A percentile compares a stretch with the other conserved stretches of the same genome.
Conservation (phyloP, 2,113 vertebrate genomes). For the Numenius arquata region DNA sequence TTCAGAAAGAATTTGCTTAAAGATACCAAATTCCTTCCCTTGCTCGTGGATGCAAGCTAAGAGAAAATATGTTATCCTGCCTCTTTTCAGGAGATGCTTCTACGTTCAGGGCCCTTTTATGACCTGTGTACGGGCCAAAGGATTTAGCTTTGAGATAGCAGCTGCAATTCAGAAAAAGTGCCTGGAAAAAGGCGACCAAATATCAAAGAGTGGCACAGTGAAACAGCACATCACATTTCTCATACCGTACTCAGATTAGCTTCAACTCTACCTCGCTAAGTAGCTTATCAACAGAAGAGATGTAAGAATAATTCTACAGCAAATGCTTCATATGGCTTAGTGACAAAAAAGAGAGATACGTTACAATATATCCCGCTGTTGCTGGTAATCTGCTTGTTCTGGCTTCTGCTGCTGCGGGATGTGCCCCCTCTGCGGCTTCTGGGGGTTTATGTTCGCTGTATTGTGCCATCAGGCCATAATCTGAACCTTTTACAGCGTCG, state of each 20-base stretch:
- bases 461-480: neutral
- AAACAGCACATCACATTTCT: neutral
- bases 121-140: neutral
- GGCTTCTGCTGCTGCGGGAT: neutral
- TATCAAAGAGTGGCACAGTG: neutral
- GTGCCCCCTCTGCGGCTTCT: neutral
- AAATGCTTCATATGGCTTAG: constrained; percentile 10
- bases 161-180: neutral
- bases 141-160: neutral
- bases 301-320: neutral
- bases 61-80: neutral
- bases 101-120: neutral
- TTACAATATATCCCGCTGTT: neutral
- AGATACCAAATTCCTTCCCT: neutral
- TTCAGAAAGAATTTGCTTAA: constrained; percentile 4
- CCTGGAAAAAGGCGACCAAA: neutral
- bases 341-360: neutral
- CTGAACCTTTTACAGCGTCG: neutral
- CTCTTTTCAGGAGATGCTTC: neutral
- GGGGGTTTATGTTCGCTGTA: neutral
- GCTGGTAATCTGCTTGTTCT: neutral
- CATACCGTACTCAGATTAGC: neutral
- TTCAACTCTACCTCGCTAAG: constrained; percentile 21
- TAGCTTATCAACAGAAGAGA: constrained; percentile 38
- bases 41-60: neutral